Percentiles rank a stretch among this genome's conserved stretches.
Evolutionary conservation across 2,113 vertebrate genomes (phyloP).

Genomic region (Anolis carolinensis): DNA sequence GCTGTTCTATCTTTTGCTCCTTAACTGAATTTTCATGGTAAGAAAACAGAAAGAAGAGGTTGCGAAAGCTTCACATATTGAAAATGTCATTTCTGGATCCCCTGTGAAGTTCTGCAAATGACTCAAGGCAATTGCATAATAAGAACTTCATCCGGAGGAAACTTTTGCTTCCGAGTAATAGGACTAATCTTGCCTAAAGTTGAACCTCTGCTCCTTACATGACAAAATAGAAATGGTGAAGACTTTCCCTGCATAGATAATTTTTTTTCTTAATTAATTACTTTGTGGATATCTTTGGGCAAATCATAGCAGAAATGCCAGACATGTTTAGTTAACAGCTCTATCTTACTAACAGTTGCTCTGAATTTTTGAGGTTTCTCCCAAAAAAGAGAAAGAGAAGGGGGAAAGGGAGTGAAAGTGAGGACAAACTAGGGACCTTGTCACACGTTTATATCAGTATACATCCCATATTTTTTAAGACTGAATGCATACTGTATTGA

Average conservation of each 20-base stretch:
- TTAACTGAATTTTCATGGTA: neutral
- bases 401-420: too few relatives aligned
- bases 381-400: too few relatives aligned
- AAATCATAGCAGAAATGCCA: too few relatives aligned
- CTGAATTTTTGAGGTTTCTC: too few relatives aligned
- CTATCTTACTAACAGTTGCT: too few relatives aligned
- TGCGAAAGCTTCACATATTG: neutral
- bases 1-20: neutral
- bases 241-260: neutral
- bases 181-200: neutral
- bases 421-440: too few relatives aligned
- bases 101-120: neutral
- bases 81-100: neutral
- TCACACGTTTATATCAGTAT: too few relatives aligned
- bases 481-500: too few relatives aligned
- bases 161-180: neutral
- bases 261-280: neutral
- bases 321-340: too few relatives aligned
- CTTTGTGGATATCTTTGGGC: neutral
- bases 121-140: neutral
- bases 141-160: neutral
- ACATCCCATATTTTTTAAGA: too few relatives aligned
- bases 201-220: neutral
- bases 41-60: neutral
- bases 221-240: neutral